Evolutionary conservation across 2,888 invertebrate species (phyloP), one percentile per base, ranked within the genome.

Genomic region (Pantelozetes paolii): DNA sequence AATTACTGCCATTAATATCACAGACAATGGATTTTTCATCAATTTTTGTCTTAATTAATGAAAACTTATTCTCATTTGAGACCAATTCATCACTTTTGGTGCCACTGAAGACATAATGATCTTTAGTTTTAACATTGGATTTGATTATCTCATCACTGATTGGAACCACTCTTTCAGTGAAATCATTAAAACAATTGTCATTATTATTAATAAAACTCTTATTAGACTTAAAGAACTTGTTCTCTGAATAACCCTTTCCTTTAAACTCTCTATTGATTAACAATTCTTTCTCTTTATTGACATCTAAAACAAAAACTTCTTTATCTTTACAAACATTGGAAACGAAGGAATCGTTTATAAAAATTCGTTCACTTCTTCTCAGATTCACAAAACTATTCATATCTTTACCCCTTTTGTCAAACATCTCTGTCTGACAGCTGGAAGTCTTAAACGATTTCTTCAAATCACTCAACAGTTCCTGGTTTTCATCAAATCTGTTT

Each of bases 321-420:
- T 69, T 45, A 18, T 2, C 28, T 15, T 71, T 42, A 30, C 30
- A 54, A 11, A 28, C 30, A 23, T 40, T 72, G 40, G 36, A 20
- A 42, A 45, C 32, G n/a, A 72, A 18, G n/a, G 72, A 57, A 40
- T 72, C 72, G 8, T 72, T 32, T 11, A 62, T 59, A 40, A 72
- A 72, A 23, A 72, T 72, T 0, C 62, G 36, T 72, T 59, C 72
- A 72, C 62, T 72, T 72, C 62, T 6, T 42, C 72, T 62, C 3
- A 72, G 20, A 45, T 45, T 42, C 1, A 45, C 40, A 20, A 36
- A 64, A 36, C 28, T 69, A 69, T 11, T 18, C 23, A 54, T 20
- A 15, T 9, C 15, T 45, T 45, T 45, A 36, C 2, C 20, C 8
- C 62, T 64, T 64, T 20, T 64, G 45, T 69, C 26, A 18, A 59